Evolutionary conservation across 2,113 vertebrate genomes (phyloP), one percentile per base, ranked within the genome.

Genomic region (Rattus rattus): DNA sequence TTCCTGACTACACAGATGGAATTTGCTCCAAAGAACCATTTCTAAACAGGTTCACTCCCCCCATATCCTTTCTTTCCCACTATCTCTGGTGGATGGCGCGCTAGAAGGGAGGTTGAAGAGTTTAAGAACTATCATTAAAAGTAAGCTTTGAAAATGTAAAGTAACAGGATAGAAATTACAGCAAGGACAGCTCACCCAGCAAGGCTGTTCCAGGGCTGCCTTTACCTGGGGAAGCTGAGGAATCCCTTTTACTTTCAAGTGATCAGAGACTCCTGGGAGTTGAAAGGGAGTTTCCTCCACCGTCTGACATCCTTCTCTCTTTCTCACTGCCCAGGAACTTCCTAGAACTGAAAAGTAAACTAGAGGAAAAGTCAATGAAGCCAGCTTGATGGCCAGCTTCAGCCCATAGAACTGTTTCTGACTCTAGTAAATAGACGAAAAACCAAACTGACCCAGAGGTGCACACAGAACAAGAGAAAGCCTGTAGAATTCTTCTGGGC

Each of bases 361-460:
- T 19, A 43, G 33, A 52, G 69, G 73, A 54, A 59, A 76, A 39
- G 81, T 9, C 2, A 2, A 26, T n/a, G 17, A 80, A 3, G 65
- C 52, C 2, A 85, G 52, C 54, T n/a, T n/a, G 54, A 81, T 24
- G 19, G 6, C 36, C 10, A 81, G 69, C 36, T 36, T 75, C 0
- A 69, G 63, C 65, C 47, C 69, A 91, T 70, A 13, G 43, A 67
- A 19, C 24, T 94, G 70, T 94, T 96, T 87, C 69, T 88, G 67
- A 65, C 33, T 92, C 84, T 79, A 54, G 84, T 69, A 80, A 92
- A 85, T 83, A 69, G 36, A 17, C 6, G 36, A 86, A 75, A 65
- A 56, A 39, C 52, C 75, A n/a, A 59, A 33, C 43, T 67, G 83
- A 22, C 22, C 19, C 65, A 24, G 76, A 56, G 47, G 90, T 84